Evolutionary conservation across 2,888 invertebrate genomes (phyloP).

Genomic region (Drosophila picticornis): DNA sequence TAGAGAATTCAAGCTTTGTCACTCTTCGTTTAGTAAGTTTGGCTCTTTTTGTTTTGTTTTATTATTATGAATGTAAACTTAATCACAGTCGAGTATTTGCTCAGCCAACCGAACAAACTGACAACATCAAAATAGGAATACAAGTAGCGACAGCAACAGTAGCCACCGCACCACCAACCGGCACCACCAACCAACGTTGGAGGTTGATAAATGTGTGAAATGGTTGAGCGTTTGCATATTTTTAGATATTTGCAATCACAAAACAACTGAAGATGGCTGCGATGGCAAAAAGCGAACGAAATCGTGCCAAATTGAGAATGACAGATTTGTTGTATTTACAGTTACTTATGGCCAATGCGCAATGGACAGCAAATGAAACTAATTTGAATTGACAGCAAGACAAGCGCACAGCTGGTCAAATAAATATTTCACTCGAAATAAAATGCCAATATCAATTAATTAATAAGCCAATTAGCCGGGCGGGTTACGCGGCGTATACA

Average conservation of each 20-base stretch:
- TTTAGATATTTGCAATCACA: slow-evolving; percentile 48
- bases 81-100: slow-evolving; percentile 22
- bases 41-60: not conserved
- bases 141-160: slow-evolving; percentile 1
- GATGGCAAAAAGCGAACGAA: slow-evolving; percentile 28
- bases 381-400: slow-evolving; percentile 53
- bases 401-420: slow-evolving; percentile 26
- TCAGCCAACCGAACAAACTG: slow-evolving; percentile 20
- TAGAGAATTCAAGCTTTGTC: not conserved
- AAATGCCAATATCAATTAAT: slow-evolving; percentile 66
- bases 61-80: slow-evolving; percentile 19
- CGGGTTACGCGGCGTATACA: slow-evolving; percentile 59
- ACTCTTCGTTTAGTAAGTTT: not conserved
- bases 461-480: slow-evolving; percentile 60
- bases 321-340: slow-evolving; percentile 12
- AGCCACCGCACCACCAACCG: not conserved
- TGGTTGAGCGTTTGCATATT: slow-evolving; percentile 52
- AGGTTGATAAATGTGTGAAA: slow-evolving; percentile 69
- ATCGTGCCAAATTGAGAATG: slow-evolving; percentile 44
- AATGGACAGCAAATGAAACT: slow-evolving; percentile 25
- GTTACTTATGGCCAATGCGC: slow-evolving; percentile 36
- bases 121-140: slow-evolving; percentile 12
- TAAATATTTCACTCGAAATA: slow-evolving; percentile 37
- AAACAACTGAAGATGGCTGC: slow-evolving; percentile 15
- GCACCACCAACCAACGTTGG: slow-evolving; percentile 7